These are phyloP conservation scores for Spilarctia lutea DNA, from an alignment of 2,888 invertebrate genomes.

Conservation along the genomic window DNA sequence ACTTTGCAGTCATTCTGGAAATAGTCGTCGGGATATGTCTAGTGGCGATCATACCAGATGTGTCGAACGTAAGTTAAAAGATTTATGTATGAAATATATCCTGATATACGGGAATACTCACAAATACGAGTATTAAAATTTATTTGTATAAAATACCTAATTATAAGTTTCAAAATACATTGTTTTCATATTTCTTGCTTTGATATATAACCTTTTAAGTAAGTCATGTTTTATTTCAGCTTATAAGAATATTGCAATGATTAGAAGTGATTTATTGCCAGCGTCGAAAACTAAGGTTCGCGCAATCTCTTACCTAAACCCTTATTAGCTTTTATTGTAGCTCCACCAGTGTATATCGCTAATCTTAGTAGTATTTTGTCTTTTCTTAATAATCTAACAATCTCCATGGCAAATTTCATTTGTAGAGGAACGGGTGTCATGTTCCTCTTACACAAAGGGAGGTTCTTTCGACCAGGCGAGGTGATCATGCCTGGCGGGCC, in stretches of 20 bases:
- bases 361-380: too few relatives aligned
- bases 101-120: background rate
- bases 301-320: background rate
- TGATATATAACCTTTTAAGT: background rate
- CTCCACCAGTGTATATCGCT: too few relatives aligned
- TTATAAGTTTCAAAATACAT: background rate
- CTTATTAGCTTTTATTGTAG: too few relatives aligned
- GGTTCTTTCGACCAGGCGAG: too few relatives aligned
- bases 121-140: background rate
- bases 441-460: too few relatives aligned
- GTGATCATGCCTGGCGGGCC: too few relatives aligned
- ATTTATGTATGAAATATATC: background rate
- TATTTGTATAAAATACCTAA: background rate
- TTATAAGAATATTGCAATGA: background rate
- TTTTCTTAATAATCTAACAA: too few relatives aligned
- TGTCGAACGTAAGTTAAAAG: conserved; percentile 12
- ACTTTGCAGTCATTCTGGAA: background rate
- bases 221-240: background rate
- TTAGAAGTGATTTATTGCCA: background rate
- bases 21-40: conserved; percentile 19
- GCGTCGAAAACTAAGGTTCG: conserved; percentile 13
- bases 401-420: too few relatives aligned
- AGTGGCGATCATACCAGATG: conserved; percentile 33
- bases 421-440: too few relatives aligned
- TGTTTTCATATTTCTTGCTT: background rate